Evolutionary conservation across 1,140 invertebrate species (phyloP), one percentile per base, ranked within the genome.

Genomic region (Pseudachorutes palmiensis): DNA sequence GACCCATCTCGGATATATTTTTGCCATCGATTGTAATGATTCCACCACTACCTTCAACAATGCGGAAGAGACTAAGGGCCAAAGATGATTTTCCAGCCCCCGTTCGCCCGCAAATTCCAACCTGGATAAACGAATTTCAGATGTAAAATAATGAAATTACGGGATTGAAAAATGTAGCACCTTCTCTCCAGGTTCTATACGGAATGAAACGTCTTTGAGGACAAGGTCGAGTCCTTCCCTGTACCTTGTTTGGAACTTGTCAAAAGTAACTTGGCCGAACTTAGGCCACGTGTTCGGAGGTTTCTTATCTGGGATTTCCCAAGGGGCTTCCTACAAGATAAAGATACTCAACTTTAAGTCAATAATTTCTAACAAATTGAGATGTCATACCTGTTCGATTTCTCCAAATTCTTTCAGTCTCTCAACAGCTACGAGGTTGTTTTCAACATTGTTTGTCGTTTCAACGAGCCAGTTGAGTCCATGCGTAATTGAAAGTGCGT

Each of bases 11-110:
- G 12, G 59, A 64, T 32, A 82, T 74, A 72, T 81, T 76, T 22
- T 80, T 75, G 5, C 75, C 75, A 59, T 80, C 79, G 70, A 80
- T 75, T 22, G 62, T 62, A 30, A 80, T 76, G 1, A 26, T 36
- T 1, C 74, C 69, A 0, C 70, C 77, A 0, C 36, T 59, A 2
- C 77, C 76, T 72, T 82, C 81, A 12, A 75, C 73, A 57, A 83
- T 65, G 33, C 82, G 75, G 66, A 83, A 81, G 33, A 83, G 69
- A 31, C 78, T 49, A 31, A 59, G 30, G 2, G 63, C 1, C 1
- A 71, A 32, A 22, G 59, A 65, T 31, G 55, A 60, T 49, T 71
- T 71, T 24, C 70, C 70, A 16, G 57, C 28, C 1, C 66, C 70
- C 2, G 66, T 64, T 31, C 63, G 22, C 19, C 70, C 70, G 45